Evolutionary conservation across 2,888 invertebrate species (phyloP), one percentile per base, ranked within the genome.

Genomic region (Thyatira batis): DNA sequence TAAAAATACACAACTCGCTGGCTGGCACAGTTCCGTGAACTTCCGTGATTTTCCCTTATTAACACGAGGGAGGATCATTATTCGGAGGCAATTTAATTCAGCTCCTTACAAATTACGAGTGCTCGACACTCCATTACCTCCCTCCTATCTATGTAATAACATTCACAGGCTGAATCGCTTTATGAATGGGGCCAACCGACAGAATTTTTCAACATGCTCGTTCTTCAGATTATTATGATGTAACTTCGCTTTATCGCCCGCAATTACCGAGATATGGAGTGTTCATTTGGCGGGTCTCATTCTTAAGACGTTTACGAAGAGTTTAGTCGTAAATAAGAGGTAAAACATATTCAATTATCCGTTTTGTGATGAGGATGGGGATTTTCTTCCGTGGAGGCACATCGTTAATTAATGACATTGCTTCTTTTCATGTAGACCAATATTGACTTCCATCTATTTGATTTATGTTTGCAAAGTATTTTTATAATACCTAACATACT

Each of bases 101-200:
- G 67, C 65, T 69, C 65, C 69, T 74, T 69, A 72, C 69, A 76
- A 76, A 76, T 76, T 71, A 71, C 67, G 63, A 62, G 61, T 65
- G 58, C 64, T 68, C 69, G 69, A 62, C 74, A 76, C 72, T 73
- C 72, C 65, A 72, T 74, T 73, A 70, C 67, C 63, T 57, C 51
- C 59, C 62, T 55, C 57, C 67, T 68, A 69, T 70, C 69, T 68
- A 54, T 63, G 63, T 70, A 65, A 69, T 62, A 63, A 64, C 60
- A 61, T 60, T 61, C 60, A 61, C 57, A 57, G 56, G 51, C 53
- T 56, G 61, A 63, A 69, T 65, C 63, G 58, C 59, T 63, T 65
- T 65, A 65, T 62, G 68, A 67, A 67, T 63, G 60, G 54, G 39
- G 60, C 57, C 55, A 50, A 59, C 52, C 50, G 50, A 58, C 54